These are phyloP conservation scores for Octopus bimaculoides DNA, from an alignment of 1,140 invertebrate species.

Conservation along the genomic window DNA sequence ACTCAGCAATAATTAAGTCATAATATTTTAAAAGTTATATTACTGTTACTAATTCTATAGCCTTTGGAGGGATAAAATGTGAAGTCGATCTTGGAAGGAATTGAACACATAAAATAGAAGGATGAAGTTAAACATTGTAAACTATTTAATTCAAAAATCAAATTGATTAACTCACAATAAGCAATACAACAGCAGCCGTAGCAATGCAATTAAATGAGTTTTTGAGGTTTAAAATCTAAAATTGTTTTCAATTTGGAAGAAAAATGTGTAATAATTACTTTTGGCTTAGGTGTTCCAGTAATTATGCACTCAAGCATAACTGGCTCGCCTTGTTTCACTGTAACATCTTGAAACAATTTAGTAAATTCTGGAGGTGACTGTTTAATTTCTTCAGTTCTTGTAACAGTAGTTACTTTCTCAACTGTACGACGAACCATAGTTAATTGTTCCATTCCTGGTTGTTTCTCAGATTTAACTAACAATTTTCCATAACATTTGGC, in stretches of 20 bases:
- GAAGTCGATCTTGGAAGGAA: too few relatives aligned
- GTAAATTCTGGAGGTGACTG: conserved; percentile 53
- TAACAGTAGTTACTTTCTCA: conserved; percentile 21
- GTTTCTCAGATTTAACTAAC: conserved; percentile 57
- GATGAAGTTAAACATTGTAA: too few relatives aligned
- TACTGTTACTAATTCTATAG: too few relatives aligned
- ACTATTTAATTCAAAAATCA: too few relatives aligned
- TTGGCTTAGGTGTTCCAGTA: conserved; percentile 70
- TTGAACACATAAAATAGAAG: too few relatives aligned
- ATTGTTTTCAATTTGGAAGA: neutral
- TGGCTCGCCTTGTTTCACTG: conserved; percentile 59
- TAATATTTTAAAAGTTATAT: too few relatives aligned
- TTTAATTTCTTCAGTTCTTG: conserved; percentile 24
- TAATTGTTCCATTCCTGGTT: conserved; percentile 27
- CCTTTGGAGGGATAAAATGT: too few relatives aligned
- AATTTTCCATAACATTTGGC: conserved; percentile 59
- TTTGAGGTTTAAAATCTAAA: neutral
- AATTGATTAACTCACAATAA: too few relatives aligned
- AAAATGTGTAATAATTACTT: conserved; percentile 60
- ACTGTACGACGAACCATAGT: conserved; percentile 19
- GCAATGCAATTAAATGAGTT: too few relatives aligned
- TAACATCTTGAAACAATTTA: conserved; percentile 50
- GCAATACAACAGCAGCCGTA: too few relatives aligned
- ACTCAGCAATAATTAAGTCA: too few relatives aligned
- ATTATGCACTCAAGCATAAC: conserved; percentile 73